Base-by-base conservation (phyloP, 2,797 vertebrate species). In the Sciaenops ocellatus region DNA sequence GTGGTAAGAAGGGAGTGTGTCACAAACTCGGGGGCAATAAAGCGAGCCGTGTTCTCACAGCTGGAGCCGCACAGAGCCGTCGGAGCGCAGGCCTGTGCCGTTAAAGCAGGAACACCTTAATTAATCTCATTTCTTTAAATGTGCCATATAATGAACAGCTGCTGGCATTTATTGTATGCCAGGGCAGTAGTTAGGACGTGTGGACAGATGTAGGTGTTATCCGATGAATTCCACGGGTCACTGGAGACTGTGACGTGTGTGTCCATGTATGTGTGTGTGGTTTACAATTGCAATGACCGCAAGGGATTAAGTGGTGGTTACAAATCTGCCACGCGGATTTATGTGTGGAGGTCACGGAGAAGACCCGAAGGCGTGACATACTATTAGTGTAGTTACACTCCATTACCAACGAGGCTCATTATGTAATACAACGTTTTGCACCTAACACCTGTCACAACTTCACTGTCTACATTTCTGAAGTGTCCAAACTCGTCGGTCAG, bases 121-220 rank as follows among this genome's bases (percentile, higher is more conserved):
- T 94, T 91, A 89, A 94, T 94, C 89, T 86, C 2, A 92, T 94
- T 93, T 90, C 79, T 90, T 38, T 90, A 80, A 91, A 86, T 41
- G 13, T 75, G 30, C 59, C 54, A 2, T 87, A 82, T 91, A 92
- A 90, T 87, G 80, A 92, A 80, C 92, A 93, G 89, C 93, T 91
- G 91, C 84, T 75, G 82, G 52, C 73, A 70, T 89, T 91, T 77
- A 72, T 85, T 81, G 76, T 82, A 54, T 56, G 78, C 70, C 67
- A 47, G 78, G 48, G 60, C 69, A 16, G 83, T 50, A 60, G 87
- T 91, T 79, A 28, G 80, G 67, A 88, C 3, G 75, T 87, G 91
- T 76, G 82, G 90, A 92, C 77, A 78, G 89, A 79, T 75, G 22
- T 34, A 89, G 89, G 92, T 91, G 92, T 92, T 85, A 71, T 75